These are phyloP conservation scores for Melangyna quadrimaculata DNA, from an alignment of 2,888 invertebrate genomes.

Conservation along the genomic window DNA sequence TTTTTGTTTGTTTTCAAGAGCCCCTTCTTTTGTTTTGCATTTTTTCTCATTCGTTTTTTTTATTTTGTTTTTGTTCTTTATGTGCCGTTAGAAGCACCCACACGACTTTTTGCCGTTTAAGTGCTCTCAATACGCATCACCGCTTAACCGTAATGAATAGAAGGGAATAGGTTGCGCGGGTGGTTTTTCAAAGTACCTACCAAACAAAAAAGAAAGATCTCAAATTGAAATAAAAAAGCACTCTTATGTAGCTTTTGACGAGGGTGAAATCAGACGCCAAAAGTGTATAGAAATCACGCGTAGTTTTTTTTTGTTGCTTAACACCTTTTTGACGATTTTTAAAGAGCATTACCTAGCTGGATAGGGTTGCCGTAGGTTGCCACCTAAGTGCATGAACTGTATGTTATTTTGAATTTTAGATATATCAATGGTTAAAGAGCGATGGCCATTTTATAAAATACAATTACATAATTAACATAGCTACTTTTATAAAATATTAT, in stretches of 20 bases:
- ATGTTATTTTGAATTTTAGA: too few species aligned
- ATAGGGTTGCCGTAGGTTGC: constrained; percentile 40
- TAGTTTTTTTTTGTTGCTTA: constrained; percentile 4
- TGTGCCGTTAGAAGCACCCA: constrained; percentile 20
- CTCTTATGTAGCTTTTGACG: constrained; percentile 35
- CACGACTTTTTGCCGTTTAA: constrained; percentile 57
- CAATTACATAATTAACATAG: too few species aligned
- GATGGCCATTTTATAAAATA: too few species aligned
- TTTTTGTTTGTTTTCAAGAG: constrained; percentile 22
- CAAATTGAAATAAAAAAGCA: background rate
- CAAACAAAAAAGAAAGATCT: constrained; percentile 1
- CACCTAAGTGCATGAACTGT: too few species aligned
- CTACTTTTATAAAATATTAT: too few species aligned
- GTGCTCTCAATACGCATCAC: constrained; percentile 67
- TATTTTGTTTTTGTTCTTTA: background rate
- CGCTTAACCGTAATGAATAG: constrained; percentile 63
- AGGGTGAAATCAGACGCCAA: constrained; percentile 8
- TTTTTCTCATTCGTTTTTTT: background rate
- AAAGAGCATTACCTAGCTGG: background rate
- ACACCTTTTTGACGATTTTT: constrained; percentile 42
- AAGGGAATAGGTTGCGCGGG: constrained; percentile 30
- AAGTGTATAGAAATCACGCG: constrained; percentile 35
- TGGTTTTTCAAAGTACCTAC: constrained; percentile 19
- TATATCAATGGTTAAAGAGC: too few species aligned
- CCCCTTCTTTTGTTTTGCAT: constrained; percentile 18